phyloP scores from a whole-genome alignment of 2,113 vertebrate genomes.

The Phodopus roborovskii region DNA sequence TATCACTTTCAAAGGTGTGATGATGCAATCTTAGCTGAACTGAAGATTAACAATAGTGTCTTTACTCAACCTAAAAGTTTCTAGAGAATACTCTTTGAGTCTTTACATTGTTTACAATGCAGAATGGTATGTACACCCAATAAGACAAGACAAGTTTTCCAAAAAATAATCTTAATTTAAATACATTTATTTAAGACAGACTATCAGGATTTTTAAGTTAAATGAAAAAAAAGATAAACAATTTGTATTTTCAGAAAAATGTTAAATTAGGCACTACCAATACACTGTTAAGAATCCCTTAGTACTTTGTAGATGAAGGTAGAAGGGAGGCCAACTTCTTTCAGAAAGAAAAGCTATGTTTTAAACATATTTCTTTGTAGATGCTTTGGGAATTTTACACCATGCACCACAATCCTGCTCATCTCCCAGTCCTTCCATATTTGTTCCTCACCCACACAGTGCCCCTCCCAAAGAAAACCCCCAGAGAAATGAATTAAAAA shows the following conservation, averaged over 20 bases:
- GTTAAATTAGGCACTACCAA: not conserved
- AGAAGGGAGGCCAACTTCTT: too few relatives aligned
- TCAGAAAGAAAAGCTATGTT: too few relatives aligned
- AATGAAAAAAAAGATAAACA: not conserved
- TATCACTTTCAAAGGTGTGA: not conserved
- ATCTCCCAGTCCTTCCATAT: not conserved
- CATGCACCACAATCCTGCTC: not conserved
- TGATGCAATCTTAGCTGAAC: not conserved
- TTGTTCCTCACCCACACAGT: not conserved
- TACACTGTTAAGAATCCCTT: not conserved
- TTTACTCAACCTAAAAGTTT: constrained; percentile 11
- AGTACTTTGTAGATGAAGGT: not conserved
- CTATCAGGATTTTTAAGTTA: constrained; percentile 8
- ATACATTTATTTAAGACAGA: not conserved
- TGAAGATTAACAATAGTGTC: not conserved
- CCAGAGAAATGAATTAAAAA: not conserved
- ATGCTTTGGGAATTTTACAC: not conserved
- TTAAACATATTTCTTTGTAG: not conserved
- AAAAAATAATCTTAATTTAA: constrained; percentile 49
- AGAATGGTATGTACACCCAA: constrained; percentile 7
- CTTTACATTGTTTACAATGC: not conserved
- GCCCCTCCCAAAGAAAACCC: not conserved
- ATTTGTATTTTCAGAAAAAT: constrained; percentile 5
- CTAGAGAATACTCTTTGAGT: not conserved
- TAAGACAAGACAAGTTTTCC: not conserved